Evolutionary conservation across 1,140 invertebrate genomes (phyloP), one percentile per base, ranked within the genome.

Genomic region (Harlomillsia oculata): DNA sequence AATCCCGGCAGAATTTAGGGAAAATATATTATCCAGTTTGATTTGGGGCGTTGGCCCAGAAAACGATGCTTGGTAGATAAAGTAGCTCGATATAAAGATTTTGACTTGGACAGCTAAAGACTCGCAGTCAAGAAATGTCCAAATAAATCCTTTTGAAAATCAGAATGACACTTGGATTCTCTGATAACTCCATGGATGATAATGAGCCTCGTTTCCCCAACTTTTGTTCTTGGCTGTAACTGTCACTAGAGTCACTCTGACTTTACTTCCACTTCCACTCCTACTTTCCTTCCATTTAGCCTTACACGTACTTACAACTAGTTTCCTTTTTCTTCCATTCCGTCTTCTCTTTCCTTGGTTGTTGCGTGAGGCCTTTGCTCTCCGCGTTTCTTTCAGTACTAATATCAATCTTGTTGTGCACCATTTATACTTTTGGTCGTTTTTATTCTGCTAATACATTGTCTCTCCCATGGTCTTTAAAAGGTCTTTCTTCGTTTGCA

Each of bases 61-160:
- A 54, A 50, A 56, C 45, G 36, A 50, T 50, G 20, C 37, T 43
- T 49, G 14, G 28, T n/a, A 56, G 28, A 54, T 54, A 45, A 43
- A 30, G 6, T 28, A 37, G 39, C 40, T 54, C 43, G 41, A 46
- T 39, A 44, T 48, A 56, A 30, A 56, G 44, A 56, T 48, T 44
- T 40, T 39, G 52, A 53, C 52, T 44, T 40, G 21, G 43, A 32
- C 44, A 56, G 43, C 46, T 48, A 56, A 56, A 52, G 44, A 56
- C 41, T 20, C 29, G 43, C 32, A 50, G 54, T 56, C 45, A 41
- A n/a, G 37, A 50, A 56, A 56, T 56, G 46, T 56, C 54, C 28
- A 56, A 56, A 56, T 56, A 56, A 56, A 56, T 56, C 46, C 54
- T 44, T 50, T 46, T 18, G 45, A 56, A 56, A 56, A 56, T 56